These are phyloP conservation scores for Alitta virens DNA, from an alignment of 2,888 invertebrate genomes.

Conservation along the genomic window DNA sequence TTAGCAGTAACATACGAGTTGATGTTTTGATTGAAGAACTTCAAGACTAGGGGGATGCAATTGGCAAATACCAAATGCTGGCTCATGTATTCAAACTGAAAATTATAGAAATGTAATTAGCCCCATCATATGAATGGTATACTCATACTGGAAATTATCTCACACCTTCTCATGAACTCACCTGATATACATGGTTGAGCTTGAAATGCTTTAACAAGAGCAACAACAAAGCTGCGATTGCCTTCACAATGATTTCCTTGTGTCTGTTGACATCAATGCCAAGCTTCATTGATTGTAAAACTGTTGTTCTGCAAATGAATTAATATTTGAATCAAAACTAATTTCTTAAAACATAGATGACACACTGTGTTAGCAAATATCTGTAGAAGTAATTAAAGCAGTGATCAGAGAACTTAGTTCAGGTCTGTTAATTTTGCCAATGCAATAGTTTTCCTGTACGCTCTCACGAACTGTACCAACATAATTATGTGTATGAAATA, in stretches of 20 bases:
- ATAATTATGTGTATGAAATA: too few relatives aligned
- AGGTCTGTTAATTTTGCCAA: too few relatives aligned
- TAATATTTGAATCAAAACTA: background rate
- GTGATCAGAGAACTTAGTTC: too few relatives aligned
- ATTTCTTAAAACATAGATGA: too few relatives aligned
- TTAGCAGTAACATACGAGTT: constrained; percentile 91
- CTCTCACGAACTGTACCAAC: too few relatives aligned
- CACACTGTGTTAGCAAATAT: too few relatives aligned
- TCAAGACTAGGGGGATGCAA: constrained; percentile 95
- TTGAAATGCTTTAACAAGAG: constrained; percentile 95
- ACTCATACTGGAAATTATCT: background rate
- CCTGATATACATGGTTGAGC: constrained; percentile 92
- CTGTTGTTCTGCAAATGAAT: constrained; percentile 66
- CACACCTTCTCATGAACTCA: too few relatives aligned
- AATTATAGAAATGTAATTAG: background rate
- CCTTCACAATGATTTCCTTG: constrained; percentile 97
- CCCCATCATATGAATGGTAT: background rate
- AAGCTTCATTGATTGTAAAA: constrained; percentile 88
- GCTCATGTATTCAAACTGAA: constrained; percentile 91
- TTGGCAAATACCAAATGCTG: constrained; percentile 99
- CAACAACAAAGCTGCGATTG: constrained; percentile 69
- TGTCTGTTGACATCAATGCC: constrained; percentile 97
- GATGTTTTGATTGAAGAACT: constrained; percentile 98
- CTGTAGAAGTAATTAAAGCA: too few relatives aligned
- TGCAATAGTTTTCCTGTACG: too few relatives aligned